phyloP scores from a whole-genome alignment of 2,797 vertebrate species.

The Diplodus sargus region DNA sequence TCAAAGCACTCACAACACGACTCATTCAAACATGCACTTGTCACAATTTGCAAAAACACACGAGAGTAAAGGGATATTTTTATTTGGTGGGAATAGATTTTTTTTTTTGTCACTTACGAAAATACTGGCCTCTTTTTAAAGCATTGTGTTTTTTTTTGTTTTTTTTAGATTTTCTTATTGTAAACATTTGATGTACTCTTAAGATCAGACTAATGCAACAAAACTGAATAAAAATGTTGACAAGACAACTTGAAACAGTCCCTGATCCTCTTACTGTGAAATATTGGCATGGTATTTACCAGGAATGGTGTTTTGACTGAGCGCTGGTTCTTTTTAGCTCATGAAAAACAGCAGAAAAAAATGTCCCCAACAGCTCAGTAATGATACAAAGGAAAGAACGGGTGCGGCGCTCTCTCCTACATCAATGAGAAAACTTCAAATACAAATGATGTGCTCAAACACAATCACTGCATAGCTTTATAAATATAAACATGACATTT shows the following conservation, averaged over 20 bases:
- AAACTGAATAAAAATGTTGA: conserved; percentile 5
- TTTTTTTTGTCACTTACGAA: neutral
- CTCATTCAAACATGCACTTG: conserved; percentile 11
- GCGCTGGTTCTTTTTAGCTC: neutral
- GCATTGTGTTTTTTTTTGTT: neutral
- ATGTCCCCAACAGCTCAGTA: neutral
- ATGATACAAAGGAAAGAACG: neutral
- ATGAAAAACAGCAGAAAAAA: neutral
- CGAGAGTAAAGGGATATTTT: neutral
- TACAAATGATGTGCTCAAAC: neutral
- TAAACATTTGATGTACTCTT: neutral
- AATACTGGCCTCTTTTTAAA: neutral
- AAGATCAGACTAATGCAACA: neutral
- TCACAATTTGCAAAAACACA: neutral
- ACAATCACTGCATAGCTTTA: neutral
- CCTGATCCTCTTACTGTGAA: neutral
- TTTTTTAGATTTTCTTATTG: neutral
- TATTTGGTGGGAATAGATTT: neutral
- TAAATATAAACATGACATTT: neutral
- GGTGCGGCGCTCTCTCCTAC: neutral
- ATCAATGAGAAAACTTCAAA: neutral
- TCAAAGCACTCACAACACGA: neutral
- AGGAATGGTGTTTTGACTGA: neutral
- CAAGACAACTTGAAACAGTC: neutral
- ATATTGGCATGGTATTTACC: neutral